Conservation (phyloP, 1,140 invertebrate genomes). For the Neelides sp. region DNA sequence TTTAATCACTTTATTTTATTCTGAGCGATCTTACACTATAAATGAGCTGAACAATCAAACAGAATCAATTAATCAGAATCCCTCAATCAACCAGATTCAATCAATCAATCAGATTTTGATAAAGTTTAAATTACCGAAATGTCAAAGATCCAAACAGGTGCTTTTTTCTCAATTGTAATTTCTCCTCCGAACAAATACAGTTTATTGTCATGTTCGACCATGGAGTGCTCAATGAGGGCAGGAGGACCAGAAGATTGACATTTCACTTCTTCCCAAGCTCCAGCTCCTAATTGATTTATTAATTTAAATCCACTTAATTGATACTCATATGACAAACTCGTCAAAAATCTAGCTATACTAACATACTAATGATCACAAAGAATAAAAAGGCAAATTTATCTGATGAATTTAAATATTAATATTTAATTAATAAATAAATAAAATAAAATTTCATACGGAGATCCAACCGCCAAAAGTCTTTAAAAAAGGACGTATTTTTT, state of each 20-base stretch:
- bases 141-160: conserved; percentile 76
- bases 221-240: conserved; percentile 52
- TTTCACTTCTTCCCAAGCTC: conserved; percentile 37
- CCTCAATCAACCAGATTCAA: neutral
- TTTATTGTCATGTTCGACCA: conserved; percentile 57
- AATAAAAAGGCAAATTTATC: neutral
- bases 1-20: neutral
- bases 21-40: neutral
- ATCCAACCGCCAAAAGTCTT: conserved; percentile 42
- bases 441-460: conserved; percentile 33
- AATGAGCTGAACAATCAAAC: neutral
- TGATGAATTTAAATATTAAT: neutral
- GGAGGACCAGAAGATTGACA: conserved; percentile 14
- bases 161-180: conserved; percentile 60
- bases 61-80: neutral
- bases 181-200: conserved; percentile 83
- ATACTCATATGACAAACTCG: too few species aligned
- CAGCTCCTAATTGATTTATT: too few species aligned
- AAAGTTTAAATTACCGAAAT: conserved; percentile 46
- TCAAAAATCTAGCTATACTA: too few species aligned
- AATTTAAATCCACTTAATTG: too few species aligned
- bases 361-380: conserved; percentile 33
- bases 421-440: neutral
- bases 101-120: neutral
- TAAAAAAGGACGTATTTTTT: conserved; percentile 35